Base-by-base conservation (phyloP, 2,113 vertebrate genomes). In the Prionailurus bengalensis region DNA sequence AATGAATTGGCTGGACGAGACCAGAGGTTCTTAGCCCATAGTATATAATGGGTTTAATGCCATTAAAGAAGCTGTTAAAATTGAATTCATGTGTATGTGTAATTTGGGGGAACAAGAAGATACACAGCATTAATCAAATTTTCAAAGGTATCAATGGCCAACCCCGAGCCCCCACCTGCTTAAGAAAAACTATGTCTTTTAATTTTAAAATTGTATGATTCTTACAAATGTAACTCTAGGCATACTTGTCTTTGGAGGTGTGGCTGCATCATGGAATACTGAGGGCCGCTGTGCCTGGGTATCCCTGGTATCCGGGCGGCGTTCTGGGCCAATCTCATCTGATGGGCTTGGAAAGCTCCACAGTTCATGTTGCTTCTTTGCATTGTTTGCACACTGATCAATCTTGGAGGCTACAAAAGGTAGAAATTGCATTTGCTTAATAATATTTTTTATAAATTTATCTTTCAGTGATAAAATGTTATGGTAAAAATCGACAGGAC, bases 181-280 rank as follows among this genome's bases (percentile, higher is more conserved):
- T 92, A 71, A 96, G n/a, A 92, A 94, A 97, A 95, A 70, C 23
- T 61, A 2, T 71, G 14, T 94, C 91, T 98, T 94, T 97, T 97
- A 97, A 88, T 97, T 97, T 98, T 95, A 97, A 97, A 98, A 98
- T 96, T 84, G 5, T 96, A 82, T 92, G 98, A 97, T 42, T 98
- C 98, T 98, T 97, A 98, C 97, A 97, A 98, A 97, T 88, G 92
- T 97, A 98, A 98, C 98, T 96, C 85, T 98, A 97, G 97, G 97
- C 99, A 98, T 98, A 99, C 99, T 99, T 99, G 99, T 99, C 99
- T 99, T 99, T 99, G 99, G 97, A 99, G 99, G 98, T 99, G 99
- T 70, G 99, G 99, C 98, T 99, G 99, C 99, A 99, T 99, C 99
- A 99, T 99, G 95, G 99, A 99, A 97, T 99, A 99, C 13, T 99